Base-by-base conservation (phyloP, 2,797 vertebrate genomes). In the Artibeus jamaicensis region DNA sequence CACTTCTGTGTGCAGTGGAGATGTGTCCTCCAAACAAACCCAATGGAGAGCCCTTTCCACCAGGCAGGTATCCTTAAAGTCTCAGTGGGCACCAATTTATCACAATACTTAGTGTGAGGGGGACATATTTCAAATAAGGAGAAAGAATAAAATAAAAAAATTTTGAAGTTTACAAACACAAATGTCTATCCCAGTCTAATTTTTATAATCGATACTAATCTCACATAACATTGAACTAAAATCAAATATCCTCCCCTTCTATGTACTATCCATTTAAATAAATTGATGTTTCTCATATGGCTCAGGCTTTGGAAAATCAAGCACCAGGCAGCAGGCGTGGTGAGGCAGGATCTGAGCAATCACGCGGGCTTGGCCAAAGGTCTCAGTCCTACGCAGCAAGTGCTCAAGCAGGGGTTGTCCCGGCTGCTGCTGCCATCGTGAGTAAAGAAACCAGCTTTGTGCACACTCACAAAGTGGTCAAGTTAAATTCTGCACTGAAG, bases 281-380 rank as follows among this genome's bases (percentile, higher is more conserved):
- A 67, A 84, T 53, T 62, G 9, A 74, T 53, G 39, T 86, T 86
- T 85, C 42, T 19, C 46, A 91, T 42, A 79, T 14, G 29, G 84
- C 59, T 94, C 53, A 62, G 16, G 62, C n/a, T 95, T 93, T n/a
- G 79, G 48, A 70, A 88, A 85, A 74, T 19, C 76, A 95, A 93
- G 42, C 46, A 92, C 29, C 6, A 73, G 62, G 44, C 70, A 86
- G 46, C 15, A 11, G 9, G 9, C 32, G 46, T 59, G 42, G 67
- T 70, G 81, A 76, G 46, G 44, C 50, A 86, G 26, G 59, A 57
- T 62, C 65, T 11, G 84, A 91, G 44, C 21, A 84, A 11, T 48
- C 65, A 79, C 37, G 89, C 1, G 34, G 21, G 37, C 76, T 65
- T 85, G 67, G 67, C 48, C 44, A n/a, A 84, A 90, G 34, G 53